phyloP scores from a whole-genome alignment of 2,797 vertebrate genomes.

The Oceanodroma leucorhoa region DNA sequence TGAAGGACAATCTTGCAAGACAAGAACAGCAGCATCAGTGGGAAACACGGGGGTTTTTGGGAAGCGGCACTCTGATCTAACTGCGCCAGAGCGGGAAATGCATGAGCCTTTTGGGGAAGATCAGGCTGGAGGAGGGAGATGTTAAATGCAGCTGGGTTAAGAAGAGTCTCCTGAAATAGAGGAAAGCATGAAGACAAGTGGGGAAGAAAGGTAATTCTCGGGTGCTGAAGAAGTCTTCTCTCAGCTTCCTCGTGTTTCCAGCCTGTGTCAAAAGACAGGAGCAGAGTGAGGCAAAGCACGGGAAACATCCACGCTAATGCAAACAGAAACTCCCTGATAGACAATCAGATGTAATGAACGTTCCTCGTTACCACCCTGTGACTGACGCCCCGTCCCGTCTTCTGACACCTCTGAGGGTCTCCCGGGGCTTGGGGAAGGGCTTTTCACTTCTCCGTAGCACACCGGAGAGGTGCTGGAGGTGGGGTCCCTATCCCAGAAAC shows the following conservation, averaged over 20 bases:
- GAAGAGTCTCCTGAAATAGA: neutral
- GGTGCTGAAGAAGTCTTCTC: neutral
- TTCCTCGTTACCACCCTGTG: fast-evolving
- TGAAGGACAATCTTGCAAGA: neutral
- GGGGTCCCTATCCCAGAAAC: neutral
- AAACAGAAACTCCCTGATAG: neutral
- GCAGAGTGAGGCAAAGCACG: neutral
- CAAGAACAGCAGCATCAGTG: neutral
- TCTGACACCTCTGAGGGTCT: neutral
- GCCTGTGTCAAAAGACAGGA: neutral
- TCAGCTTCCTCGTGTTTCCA: neutral
- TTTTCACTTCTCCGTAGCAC: fast-evolving
- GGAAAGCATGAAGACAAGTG: neutral
- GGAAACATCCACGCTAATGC: fast-evolving
- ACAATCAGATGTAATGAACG: fast-evolving
- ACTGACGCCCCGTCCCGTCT: neutral
- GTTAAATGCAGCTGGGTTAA: neutral
- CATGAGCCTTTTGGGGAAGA: neutral
- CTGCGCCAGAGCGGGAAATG: fast-evolving
- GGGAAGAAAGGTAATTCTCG: neutral
- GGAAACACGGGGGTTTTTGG: neutral
- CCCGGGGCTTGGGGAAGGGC: fast-evolving
- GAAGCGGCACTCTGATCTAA: neutral
- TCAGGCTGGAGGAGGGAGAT: neutral
- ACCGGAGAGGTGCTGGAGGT: neutral